phyloP scores from a whole-genome alignment of 2,888 invertebrate genomes.

The Sminthurinus aureus region DNA sequence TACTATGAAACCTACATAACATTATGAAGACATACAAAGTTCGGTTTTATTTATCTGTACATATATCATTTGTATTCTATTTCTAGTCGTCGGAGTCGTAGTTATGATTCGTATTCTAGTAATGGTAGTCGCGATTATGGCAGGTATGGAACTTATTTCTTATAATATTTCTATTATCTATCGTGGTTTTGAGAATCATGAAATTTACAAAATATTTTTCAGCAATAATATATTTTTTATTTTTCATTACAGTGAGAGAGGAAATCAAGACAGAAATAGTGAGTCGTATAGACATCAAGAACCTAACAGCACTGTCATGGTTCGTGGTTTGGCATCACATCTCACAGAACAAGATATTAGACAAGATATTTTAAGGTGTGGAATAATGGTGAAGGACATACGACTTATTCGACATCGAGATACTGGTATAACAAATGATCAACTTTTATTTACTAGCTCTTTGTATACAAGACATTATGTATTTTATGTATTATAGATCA shows the following conservation, averaged over 20 bases:
- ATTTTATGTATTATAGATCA: not conserved
- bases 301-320: constrained; percentile 77
- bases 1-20: no score
- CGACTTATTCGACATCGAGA: constrained; percentile 82
- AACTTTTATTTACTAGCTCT: not conserved
- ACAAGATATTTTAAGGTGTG: constrained; percentile 77
- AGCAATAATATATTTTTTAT: constrained; percentile 36
- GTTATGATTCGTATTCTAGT: constrained; percentile 49
- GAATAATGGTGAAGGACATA: constrained; percentile 80
- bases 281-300: constrained; percentile 68
- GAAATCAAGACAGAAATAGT: constrained; percentile 43
- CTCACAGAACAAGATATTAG: constrained; percentile 81
- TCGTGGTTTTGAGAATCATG: no score
- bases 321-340: constrained; percentile 76
- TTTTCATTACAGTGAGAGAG: constrained; percentile 49
- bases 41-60: no score
- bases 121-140: constrained; percentile 43
- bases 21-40: no score
- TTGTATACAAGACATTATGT: not conserved
- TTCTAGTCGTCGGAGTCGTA: constrained; percentile 38
- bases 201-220: not conserved
- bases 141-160: constrained; percentile 25
- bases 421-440: constrained; percentile 71
- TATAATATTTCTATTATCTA: no score
- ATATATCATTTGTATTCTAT: no score